Conservation (phyloP, 2,113 vertebrate species). For the Sardina pilchardus region DNA sequence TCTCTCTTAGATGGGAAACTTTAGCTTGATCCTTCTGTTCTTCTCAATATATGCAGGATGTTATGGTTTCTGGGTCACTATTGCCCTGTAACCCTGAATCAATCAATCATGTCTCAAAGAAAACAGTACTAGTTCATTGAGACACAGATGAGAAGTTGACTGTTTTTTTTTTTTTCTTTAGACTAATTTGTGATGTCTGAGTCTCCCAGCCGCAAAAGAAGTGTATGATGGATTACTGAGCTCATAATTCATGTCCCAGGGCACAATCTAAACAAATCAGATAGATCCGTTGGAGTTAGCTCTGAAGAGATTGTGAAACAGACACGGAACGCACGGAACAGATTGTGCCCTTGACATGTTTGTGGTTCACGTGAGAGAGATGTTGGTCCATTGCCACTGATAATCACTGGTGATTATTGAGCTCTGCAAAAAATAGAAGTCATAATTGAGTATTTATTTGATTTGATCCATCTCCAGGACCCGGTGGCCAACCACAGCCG, state of each 20-base stretch:
- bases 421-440: neutral
- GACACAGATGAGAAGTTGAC: neutral
- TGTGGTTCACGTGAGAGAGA: neutral
- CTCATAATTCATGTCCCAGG: neutral
- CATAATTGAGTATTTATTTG: neutral
- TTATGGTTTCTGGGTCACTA: too few relatives aligned
- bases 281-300: neutral
- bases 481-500: neutral
- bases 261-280: neutral
- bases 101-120: neutral
- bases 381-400: neutral
- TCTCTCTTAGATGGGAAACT: too few relatives aligned
- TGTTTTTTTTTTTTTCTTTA: neutral
- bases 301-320: too few relatives aligned
- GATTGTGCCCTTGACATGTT: too few relatives aligned
- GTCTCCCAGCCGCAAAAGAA: neutral
- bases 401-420: neutral
- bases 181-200: neutral
- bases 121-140: neutral
- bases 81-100: too few relatives aligned
- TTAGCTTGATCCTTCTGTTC: too few relatives aligned
- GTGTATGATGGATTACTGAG: neutral
- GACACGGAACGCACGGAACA: too few relatives aligned
- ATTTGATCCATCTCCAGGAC: neutral
- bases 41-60: too few relatives aligned